These are phyloP conservation scores for Anadara kagoshimensis DNA, from an alignment of 1,140 invertebrate species.

Conservation along the genomic window DNA sequence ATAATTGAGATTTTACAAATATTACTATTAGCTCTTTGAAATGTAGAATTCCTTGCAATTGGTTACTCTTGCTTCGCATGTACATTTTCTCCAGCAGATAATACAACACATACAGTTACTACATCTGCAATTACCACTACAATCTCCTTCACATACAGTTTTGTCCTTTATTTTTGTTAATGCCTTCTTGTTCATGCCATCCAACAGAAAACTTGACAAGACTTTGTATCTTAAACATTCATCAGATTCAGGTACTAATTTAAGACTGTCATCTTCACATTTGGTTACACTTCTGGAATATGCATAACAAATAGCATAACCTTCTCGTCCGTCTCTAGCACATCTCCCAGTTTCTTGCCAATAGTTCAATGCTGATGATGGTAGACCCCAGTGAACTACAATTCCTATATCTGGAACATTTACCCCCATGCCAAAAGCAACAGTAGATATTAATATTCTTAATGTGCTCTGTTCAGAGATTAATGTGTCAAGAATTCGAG, in stretches of 20 bases:
- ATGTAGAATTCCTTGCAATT: too few relatives aligned
- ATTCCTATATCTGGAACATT: slow-evolving; percentile 15
- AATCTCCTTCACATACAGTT: too few relatives aligned
- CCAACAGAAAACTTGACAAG: not conserved
- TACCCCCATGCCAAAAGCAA: slow-evolving; percentile 24
- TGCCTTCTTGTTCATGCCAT: not conserved
- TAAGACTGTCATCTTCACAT: slow-evolving; percentile 1
- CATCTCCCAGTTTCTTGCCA: slow-evolving; percentile 21
- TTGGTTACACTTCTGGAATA: not conserved
- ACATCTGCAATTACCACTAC: too few relatives aligned
- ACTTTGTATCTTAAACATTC: not conserved
- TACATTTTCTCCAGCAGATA: too few relatives aligned
- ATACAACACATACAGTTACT: too few relatives aligned
- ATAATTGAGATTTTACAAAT: too few relatives aligned
- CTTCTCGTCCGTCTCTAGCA: slow-evolving; percentile 9
- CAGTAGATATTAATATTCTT: slow-evolving; percentile 1
- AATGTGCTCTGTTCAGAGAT: not conserved
- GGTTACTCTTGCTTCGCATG: too few relatives aligned
- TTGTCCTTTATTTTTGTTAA: too few relatives aligned
- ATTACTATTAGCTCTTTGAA: too few relatives aligned
- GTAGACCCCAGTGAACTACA: slow-evolving; percentile 15
- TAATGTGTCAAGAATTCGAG: not conserved
- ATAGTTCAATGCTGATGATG: not conserved
- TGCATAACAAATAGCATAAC: not conserved
- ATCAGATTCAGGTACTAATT: not conserved